Evolutionary conservation across 2,888 invertebrate genomes (phyloP).

Genomic region (Endomychus coccineus): DNA sequence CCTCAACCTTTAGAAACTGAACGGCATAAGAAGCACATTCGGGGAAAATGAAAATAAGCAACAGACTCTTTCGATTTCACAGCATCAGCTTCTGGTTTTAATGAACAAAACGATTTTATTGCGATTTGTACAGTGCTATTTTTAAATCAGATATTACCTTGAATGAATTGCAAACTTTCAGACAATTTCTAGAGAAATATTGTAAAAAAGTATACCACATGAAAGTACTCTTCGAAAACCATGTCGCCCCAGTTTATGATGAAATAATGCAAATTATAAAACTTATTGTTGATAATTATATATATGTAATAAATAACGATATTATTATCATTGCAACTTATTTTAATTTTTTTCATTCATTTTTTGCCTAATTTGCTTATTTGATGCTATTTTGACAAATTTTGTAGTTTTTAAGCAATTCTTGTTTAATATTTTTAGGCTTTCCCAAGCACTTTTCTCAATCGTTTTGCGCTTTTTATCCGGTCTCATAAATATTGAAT

Average conservation of each 20-base stretch:
- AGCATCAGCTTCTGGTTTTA: conserved; percentile 1
- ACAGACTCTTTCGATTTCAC: no score
- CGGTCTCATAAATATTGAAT: no score
- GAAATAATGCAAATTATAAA: neutral
- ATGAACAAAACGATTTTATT: conserved; percentile 1
- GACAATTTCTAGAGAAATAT: conserved; percentile 1
- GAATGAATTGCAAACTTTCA: neutral
- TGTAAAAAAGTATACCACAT: neutral
- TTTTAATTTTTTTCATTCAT: no score
- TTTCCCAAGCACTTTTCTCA: no score
- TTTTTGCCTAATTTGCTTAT: no score
- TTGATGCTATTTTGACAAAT: no score
- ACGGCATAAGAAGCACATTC: neutral
- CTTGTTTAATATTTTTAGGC: no score
- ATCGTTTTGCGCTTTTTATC: no score
- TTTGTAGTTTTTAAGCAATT: no score
- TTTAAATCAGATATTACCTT: neutral
- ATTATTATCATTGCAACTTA: no score
- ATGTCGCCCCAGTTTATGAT: conserved; percentile 1
- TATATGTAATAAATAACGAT: no score
- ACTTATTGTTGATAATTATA: neutral
- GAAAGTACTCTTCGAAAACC: neutral
- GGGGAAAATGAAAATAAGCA: no score
- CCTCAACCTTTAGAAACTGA: neutral
- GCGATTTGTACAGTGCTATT: neutral